Evolutionary conservation across 1,140 invertebrate genomes (phyloP), one percentile per base, ranked within the genome.

Genomic region (Druon quercuslanigerum): DNA sequence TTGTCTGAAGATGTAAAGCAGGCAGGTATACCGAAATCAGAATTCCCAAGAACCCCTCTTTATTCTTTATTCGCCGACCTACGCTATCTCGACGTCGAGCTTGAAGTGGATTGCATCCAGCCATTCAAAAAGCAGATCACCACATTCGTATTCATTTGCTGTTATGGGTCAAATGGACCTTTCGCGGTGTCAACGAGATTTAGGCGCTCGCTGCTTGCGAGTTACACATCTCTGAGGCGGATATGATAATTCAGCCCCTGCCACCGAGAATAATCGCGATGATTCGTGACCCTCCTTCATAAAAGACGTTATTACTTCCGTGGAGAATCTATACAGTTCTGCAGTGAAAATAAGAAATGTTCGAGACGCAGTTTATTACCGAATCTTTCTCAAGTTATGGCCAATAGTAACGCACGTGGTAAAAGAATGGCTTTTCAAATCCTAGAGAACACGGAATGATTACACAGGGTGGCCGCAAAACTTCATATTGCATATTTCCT

Each of bases 141-240:
- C 40, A 66, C 56, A 74, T 79, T 76, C 70, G 74, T 74, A 79
- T 74, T 76, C 78, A 46, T 6, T 50, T 25, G 17, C 46, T 75
- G 50, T 33, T 20, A 46, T 72, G 73, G 73, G 66, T 72, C 70
- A 75, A 72, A 75, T 75, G 73, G 73, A 78, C 72, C 54, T 56
- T 60, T 70, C 72, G 20, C 51, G 52, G 75, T 72, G 79, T 81
- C 79, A 76, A 81, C 79, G 76, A 81, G 79, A 81, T 80, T 78
- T 78, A 73, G 50, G 13, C 20, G 6, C 25, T 60, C 20, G 9
- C 20, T 60, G 9, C 13, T 60, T 33, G 13, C n/a, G 57, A 78
- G 40, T 11, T 46, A 46, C 57, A 9, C 25, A 33, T 66, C 60
- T 66, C 25, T 16, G 33, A 66, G 25, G 60, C 12, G 33, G 60